A percentile compares a stretch with the other conserved stretches of the same genome.
These are phyloP conservation scores for Bombus polaris DNA, from an alignment of 1,140 invertebrate genomes.

Conservation along the genomic window DNA sequence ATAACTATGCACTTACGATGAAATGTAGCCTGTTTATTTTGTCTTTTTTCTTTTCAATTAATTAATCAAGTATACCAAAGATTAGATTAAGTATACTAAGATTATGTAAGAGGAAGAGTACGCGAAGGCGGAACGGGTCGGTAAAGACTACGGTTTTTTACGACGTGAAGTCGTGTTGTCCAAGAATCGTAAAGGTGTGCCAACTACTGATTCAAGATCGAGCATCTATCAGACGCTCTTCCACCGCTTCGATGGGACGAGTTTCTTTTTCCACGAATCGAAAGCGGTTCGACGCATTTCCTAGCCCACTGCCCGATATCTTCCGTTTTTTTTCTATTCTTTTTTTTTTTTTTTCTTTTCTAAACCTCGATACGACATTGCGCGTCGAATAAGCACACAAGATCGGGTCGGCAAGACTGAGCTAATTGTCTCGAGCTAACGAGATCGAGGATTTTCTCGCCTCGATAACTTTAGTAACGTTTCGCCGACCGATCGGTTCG, in stretches of 20 bases:
- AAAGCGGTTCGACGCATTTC: constrained; percentile 40
- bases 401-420: background rate
- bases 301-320: constrained; percentile 45
- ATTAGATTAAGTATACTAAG: too few relatives aligned
- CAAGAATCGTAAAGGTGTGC: background rate
- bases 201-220: background rate
- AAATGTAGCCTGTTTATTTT: too few relatives aligned
- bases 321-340: background rate
- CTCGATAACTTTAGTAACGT: background rate
- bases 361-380: too few relatives aligned
- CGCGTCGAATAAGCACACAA: background rate
- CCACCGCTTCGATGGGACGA: constrained; percentile 18
- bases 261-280: constrained; percentile 51
- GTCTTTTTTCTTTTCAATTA: too few relatives aligned
- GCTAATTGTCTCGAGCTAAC: constrained; percentile 7
- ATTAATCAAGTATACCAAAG: too few relatives aligned
- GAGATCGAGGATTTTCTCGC: background rate
- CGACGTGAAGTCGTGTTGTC: background rate
- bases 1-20: too few relatives aligned
- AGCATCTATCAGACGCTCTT: background rate
- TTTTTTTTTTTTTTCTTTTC: too few relatives aligned
- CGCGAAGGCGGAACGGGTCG: background rate
- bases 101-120: background rate
- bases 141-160: background rate
- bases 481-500: background rate